Conservation (phyloP, 2,888 invertebrate species). For the Hydriomena furcata region DNA sequence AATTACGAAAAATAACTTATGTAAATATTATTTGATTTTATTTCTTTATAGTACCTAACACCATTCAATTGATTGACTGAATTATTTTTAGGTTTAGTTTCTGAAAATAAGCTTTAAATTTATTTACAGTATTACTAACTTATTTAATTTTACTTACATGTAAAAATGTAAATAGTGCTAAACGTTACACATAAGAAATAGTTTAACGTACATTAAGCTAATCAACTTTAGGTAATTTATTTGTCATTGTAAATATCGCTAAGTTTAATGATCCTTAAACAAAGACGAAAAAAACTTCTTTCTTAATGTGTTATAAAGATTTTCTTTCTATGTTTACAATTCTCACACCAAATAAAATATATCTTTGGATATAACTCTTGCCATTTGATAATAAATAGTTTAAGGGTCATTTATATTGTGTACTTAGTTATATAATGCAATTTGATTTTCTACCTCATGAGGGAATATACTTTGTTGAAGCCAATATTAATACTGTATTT, state of each 20-base stretch:
- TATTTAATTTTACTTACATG: constrained; percentile 69
- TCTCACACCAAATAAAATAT: too few species aligned
- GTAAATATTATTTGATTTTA: constrained; percentile 22
- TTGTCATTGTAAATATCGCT: constrained; percentile 46
- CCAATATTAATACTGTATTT: constrained; percentile 37
- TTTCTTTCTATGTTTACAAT: too few species aligned
- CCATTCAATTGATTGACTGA: constrained; percentile 58
- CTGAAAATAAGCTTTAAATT: constrained; percentile 73
- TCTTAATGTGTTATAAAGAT: too few species aligned
- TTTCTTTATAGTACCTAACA: constrained; percentile 22
- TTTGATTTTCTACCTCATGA: constrained; percentile 79
- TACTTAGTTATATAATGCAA: constrained; percentile 52
- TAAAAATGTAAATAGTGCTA: constrained; percentile 76
- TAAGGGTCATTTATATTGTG: constrained; percentile 33
- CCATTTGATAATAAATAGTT: constrained; percentile 2
- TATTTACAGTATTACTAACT: constrained; percentile 82
- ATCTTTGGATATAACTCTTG: too few species aligned
- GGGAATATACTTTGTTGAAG: constrained; percentile 52
- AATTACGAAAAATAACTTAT: constrained; percentile 7
- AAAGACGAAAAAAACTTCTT: too few species aligned
- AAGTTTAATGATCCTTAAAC: not conserved
- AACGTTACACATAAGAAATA: constrained; percentile 35
- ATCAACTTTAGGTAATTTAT: constrained; percentile 14
- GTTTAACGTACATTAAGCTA: constrained; percentile 2
- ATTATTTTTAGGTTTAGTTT: constrained; percentile 54